Conservation (phyloP, 2,888 invertebrate genomes). For the Lasioglossum pauxillum region DNA sequence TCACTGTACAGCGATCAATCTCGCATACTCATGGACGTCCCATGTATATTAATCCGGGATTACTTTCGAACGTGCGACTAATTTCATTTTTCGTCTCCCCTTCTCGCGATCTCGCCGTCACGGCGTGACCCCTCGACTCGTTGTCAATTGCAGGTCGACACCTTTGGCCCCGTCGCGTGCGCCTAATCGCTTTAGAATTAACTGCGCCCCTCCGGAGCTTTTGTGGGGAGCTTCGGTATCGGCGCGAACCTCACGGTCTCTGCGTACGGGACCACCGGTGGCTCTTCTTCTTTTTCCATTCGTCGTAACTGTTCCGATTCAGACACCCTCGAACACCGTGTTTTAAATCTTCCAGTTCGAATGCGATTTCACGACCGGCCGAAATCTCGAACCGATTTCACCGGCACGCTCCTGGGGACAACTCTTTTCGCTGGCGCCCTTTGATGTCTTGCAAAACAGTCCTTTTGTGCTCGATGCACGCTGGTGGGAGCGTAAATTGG, state of each 20-base stretch:
- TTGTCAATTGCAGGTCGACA: constrained; percentile 83
- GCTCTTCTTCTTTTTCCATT: constrained; percentile 14
- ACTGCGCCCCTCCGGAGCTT: constrained; percentile 72
- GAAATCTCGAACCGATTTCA: not conserved
- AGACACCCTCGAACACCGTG: not conserved
- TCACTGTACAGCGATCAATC: not conserved
- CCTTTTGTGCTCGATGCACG: not conserved
- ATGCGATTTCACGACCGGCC: constrained; percentile 12
- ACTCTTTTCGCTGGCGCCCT: not conserved
- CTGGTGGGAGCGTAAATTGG: not conserved
- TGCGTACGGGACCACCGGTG: constrained; percentile 12
- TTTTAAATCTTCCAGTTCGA: not conserved
- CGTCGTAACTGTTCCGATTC: constrained; percentile 28
- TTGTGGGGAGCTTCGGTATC: constrained; percentile 58
- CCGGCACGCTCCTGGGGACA: not conserved
- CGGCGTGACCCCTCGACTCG: constrained; percentile 65
- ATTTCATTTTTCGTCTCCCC: constrained; percentile 76
- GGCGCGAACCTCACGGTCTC: constrained; percentile 13
- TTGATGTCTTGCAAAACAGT: not conserved
- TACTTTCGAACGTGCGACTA: constrained; percentile 66
- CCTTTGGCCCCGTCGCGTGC: constrained; percentile 82
- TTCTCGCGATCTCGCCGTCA: constrained; percentile 53
- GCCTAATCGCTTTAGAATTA: constrained; percentile 83
- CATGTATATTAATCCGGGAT: constrained; percentile 61
- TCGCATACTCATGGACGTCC: constrained; percentile 7